A percentile compares a stretch with the other conserved stretches of the same genome.
These are phyloP conservation scores for Cydia amplana DNA, from an alignment of 1,140 invertebrate species.

Conservation along the genomic window DNA sequence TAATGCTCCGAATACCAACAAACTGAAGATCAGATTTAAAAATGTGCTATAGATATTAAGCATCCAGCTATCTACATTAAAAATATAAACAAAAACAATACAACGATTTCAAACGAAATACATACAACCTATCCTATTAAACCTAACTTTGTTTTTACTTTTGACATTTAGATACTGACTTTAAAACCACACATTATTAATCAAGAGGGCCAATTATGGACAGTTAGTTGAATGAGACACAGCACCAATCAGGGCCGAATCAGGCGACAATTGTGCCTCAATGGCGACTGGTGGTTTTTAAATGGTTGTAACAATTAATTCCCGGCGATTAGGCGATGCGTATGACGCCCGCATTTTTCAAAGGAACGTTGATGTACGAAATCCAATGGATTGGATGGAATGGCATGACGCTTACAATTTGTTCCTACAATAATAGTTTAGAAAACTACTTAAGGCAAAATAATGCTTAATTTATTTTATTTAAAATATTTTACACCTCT, in stretches of 20 bases:
- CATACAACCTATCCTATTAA: too few species aligned
- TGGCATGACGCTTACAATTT: neutral
- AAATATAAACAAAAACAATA: too few species aligned
- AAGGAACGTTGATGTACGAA: constrained; percentile 44
- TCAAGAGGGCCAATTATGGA: constrained; percentile 6
- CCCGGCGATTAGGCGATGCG: constrained; percentile 71
- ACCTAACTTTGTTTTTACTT: too few species aligned
- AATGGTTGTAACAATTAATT: constrained; percentile 79
- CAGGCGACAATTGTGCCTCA: constrained; percentile 69
- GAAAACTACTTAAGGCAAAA: neutral
- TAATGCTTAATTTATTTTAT: too few species aligned
- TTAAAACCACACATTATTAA: neutral
- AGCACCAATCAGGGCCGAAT: constrained; percentile 63
- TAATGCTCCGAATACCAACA: too few species aligned
- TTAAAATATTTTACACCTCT: too few species aligned
- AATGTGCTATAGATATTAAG: too few species aligned
- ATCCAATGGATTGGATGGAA: neutral
- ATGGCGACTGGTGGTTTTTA: constrained; percentile 72
- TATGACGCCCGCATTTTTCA: constrained; percentile 72
- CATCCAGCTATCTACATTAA: too few species aligned
- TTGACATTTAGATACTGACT: too few species aligned
- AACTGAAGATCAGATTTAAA: too few species aligned
- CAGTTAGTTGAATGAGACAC: constrained; percentile 44
- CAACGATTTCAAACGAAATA: too few species aligned
- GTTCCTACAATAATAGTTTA: too few species aligned